Evolutionary conservation across 2,113 vertebrate species (phyloP), one percentile per base, ranked within the genome.

Genomic region (Ardeotis arabs): DNA sequence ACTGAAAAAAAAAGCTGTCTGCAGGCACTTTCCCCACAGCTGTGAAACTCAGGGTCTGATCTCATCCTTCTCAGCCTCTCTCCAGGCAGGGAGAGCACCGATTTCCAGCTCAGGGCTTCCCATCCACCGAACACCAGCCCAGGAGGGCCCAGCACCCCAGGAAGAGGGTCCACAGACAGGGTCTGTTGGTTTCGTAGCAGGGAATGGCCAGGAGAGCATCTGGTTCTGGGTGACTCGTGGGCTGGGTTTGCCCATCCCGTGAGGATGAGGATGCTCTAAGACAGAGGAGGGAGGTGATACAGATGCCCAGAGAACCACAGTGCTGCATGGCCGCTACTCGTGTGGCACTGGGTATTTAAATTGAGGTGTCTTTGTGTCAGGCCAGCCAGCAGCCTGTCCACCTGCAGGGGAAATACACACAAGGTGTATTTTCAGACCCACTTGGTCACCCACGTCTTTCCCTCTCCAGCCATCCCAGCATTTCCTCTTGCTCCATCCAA

Each of bases 191-290:
- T 87, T 75, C 0, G 0, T 27, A 80, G 52, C 27, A 73, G 53
- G 12, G 11, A 53, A 39, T 16, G 45, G 41, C 15, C 66, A 49
- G 35, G 19, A 12, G 21, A 49, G 3, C 33, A 8, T 0, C 0
- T 62, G 62, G 16, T 2, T 68, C 67, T 25, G 50, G 41, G 31
- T 52, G 49, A 33, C 31, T 41, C 24, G 25, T 33, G 24, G 44
- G 56, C n/a, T 77, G 58, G 19, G 15, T 37, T 58, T 10, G 2
- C 18, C 8, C 2, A 0, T 64, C 45, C 52, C 33, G 5, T 0
- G 1, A 23, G 28, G 23, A 80, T 19, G 12, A 73, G 41, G 29
- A 19, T 69, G n/a, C n/a, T 49, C 5, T 31, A 29, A 41, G 72
- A 41, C 22, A 33, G 41, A 35, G 14, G n/a, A 70, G 7, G 24